phyloP scores from a whole-genome alignment of 2,113 vertebrate genomes.

The Seriola dumerili region DNA sequence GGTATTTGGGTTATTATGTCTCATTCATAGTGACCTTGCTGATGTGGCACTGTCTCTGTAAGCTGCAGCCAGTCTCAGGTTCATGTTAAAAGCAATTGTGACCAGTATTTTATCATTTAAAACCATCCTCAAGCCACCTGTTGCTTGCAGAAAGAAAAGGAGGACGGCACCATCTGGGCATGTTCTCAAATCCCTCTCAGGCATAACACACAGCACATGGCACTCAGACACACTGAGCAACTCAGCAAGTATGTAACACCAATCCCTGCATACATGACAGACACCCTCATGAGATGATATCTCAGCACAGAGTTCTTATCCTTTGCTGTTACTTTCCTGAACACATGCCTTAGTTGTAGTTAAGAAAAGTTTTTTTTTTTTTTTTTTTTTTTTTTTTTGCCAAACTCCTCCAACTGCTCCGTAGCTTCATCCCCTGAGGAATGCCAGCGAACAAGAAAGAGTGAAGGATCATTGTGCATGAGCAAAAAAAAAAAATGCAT shows the following conservation, averaged over 20 bases:
- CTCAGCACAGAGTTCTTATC: constrained; percentile 57
- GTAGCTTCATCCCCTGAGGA: constrained; percentile 62
- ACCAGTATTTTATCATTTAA: constrained; percentile 24
- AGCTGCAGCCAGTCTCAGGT: constrained; percentile 9
- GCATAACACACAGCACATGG: constrained; percentile 70
- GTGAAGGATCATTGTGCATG: constrained; percentile 68
- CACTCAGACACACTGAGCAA: constrained; percentile 55
- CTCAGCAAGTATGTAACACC: constrained; percentile 68
- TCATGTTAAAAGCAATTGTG: constrained; percentile 21
- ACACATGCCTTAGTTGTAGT: constrained; percentile 56
- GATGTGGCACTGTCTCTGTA: not conserved
- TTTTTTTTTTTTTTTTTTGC: constrained; percentile 34
- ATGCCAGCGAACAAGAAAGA: constrained; percentile 68
- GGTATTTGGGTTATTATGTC: not conserved
- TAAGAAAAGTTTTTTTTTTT: constrained; percentile 51
- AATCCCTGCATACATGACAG: constrained; percentile 67
- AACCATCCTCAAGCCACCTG: constrained; percentile 46
- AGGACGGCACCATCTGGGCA: constrained; percentile 67
- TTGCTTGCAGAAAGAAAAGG: constrained; percentile 60
- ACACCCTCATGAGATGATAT: constrained; percentile 65
- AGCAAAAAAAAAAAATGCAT: constrained; percentile 59
- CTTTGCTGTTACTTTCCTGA: constrained; percentile 66
- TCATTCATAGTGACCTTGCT: not conserved
- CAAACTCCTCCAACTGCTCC: constrained; percentile 57
- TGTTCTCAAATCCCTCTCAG: constrained; percentile 66